Evolutionary conservation across 2,797 vertebrate species (phyloP).

Genomic region (Oreonectes daqikongensis): DNA sequence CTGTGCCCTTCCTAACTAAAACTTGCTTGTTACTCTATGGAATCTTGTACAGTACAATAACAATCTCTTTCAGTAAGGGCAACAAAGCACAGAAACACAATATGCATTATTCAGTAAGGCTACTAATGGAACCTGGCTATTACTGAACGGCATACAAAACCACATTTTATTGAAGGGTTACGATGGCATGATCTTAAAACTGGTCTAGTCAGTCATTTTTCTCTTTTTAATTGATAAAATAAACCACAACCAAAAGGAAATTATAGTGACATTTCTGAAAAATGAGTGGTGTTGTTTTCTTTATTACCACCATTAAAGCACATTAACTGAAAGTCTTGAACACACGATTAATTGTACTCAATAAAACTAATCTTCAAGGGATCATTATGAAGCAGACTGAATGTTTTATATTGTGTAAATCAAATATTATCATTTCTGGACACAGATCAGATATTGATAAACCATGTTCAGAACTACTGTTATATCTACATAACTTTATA

Average conservation of each 20-base stretch:
- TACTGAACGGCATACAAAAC: constrained; percentile 37
- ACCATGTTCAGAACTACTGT: background rate
- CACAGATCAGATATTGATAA: background rate
- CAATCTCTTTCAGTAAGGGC: constrained; percentile 27
- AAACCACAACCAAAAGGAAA: constrained; percentile 1
- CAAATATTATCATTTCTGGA: background rate
- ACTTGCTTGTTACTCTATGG: constrained; percentile 25
- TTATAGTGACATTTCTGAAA: constrained; percentile 22
- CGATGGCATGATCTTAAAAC: constrained; percentile 1
- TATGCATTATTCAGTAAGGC: constrained; percentile 49
- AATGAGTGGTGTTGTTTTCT: constrained; percentile 22
- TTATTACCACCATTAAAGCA: constrained; percentile 35
- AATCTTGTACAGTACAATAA: constrained; percentile 36
- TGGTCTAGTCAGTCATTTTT: constrained; percentile 11
- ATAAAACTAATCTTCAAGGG: constrained; percentile 21
- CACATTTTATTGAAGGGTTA: constrained; percentile 35
- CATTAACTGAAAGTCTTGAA: constrained; percentile 42
- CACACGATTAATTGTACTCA: constrained; percentile 24
- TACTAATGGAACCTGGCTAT: constrained; percentile 47
- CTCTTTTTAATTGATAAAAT: constrained; percentile 17
- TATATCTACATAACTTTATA: background rate
- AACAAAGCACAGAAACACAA: constrained; percentile 44
- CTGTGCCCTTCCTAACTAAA: constrained; percentile 24
- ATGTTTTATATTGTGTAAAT: constrained; percentile 4
- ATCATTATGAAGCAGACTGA: constrained; percentile 24